Evolutionary conservation across 1,140 invertebrate species (phyloP), one percentile per base, ranked within the genome.

Genomic region (Achroia grisella): DNA sequence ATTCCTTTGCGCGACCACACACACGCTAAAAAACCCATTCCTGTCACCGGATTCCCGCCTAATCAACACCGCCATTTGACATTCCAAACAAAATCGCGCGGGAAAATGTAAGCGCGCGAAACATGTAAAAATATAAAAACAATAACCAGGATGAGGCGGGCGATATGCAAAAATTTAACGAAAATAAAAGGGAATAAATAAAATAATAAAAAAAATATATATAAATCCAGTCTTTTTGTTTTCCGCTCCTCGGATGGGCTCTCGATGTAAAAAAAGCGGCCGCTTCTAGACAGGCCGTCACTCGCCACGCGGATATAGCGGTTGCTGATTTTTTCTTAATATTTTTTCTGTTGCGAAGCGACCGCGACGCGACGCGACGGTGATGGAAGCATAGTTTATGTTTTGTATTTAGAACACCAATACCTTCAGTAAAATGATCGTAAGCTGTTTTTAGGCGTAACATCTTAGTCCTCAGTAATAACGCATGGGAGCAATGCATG

Each of bases 211-310:
- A 83, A 83, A 81, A 73, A 37, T 73, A 66, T 63, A 70, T 68
- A 84, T 81, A 86, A 86, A 86, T 86, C 77, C 78, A 73, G 71
- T 77, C 75, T 86, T 86, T 86, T 86, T 86, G 80, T 86, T 81
- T 80, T 70, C 71, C 62, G 59, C 60, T 72, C 61, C 64, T 70
- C 77, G 72, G 77, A 75, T 72, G 74, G 71, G 77, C 72, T 75
- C 71, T 71, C 69, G 74, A 73, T 74, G 76, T 73, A 75, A 74
- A 81, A 75, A 84, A 86, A 84, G 69, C 69, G 71, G 69, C 76
- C 79, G 79, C 68, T 78, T 79, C 76, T 79, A 83, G 79, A 83
- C 79, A 75, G 78, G 56, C 60, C 62, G 56, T 70, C 64, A 71
- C 59, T 40, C 48, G 52, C 56, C 48, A 43, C 23, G 13, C 0